A percentile compares a stretch with the other conserved stretches of the same genome.
These are phyloP conservation scores for Chrysomela aeneicollis DNA, from an alignment of 2,888 invertebrate genomes.

Conservation along the genomic window DNA sequence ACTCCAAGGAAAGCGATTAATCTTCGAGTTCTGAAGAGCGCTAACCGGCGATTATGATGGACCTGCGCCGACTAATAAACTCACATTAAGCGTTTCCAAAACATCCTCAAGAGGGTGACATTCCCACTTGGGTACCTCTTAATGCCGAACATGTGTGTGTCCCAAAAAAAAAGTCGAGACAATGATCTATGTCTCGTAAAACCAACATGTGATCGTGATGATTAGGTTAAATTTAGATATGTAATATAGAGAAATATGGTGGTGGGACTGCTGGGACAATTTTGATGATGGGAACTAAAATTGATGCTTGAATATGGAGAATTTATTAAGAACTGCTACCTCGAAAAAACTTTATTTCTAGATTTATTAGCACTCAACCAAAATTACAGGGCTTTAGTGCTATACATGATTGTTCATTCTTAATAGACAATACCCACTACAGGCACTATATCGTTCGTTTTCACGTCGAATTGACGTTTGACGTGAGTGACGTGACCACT, in stretches of 20 bases:
- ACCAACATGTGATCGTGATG: slow-evolving; percentile 14
- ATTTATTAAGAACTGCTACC: too few relatives aligned
- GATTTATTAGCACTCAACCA: too few relatives aligned
- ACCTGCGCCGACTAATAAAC: slow-evolving; percentile 18
- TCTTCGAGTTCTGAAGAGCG: slow-evolving; percentile 7
- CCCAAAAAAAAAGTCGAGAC: slow-evolving; percentile 7
- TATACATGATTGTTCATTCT: too few relatives aligned
- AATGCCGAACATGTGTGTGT: slow-evolving; percentile 9
- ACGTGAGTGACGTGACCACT: too few relatives aligned
- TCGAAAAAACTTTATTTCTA: too few relatives aligned
- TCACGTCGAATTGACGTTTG: too few relatives aligned
- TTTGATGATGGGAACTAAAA: neutral
- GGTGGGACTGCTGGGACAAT: neutral
- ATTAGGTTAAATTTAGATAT: slow-evolving; percentile 8
- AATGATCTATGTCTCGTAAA: slow-evolving; percentile 2
- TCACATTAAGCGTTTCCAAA: slow-evolving; percentile 19
- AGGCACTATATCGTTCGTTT: too few relatives aligned
- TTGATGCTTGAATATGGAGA: too few relatives aligned
- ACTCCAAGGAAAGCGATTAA: slow-evolving; percentile 2
- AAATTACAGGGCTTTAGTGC: too few relatives aligned
- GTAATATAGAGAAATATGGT: neutral
- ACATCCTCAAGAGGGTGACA: slow-evolving; percentile 24
- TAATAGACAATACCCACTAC: too few relatives aligned
- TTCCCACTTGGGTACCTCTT: slow-evolving; percentile 16
- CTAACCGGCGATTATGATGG: slow-evolving; percentile 15